Percentiles rank a stretch among this genome's conserved stretches.
Evolutionary conservation across 1,140 invertebrate species (phyloP).

Genomic region (Metopolophium dirhodum): DNA sequence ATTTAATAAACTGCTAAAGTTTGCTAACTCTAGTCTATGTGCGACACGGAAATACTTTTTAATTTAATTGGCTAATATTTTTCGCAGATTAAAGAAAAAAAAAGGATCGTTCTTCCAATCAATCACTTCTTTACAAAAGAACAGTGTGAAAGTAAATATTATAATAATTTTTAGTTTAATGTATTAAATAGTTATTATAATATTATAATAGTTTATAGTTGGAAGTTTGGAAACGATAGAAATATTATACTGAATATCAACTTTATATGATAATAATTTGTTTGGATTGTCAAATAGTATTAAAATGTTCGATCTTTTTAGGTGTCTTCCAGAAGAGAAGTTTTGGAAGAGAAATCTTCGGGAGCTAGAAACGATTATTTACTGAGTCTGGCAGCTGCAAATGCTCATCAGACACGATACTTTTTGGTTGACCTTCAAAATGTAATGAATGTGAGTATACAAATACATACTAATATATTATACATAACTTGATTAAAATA

Average conservation of each 20-base stretch:
- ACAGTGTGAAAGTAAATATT: slow-evolving; percentile 84
- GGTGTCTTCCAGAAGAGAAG: slow-evolving; percentile 86
- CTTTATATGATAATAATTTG: neutral
- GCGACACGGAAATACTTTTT: neutral
- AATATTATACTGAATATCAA: neutral
- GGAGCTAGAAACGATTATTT: slow-evolving; percentile 94
- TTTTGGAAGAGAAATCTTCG: slow-evolving; percentile 91
- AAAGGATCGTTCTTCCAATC: slow-evolving; percentile 96
- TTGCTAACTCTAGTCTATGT: neutral
- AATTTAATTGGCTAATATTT: slow-evolving; percentile 50
- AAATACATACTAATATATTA: neutral
- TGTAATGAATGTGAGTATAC: slow-evolving; percentile 75
- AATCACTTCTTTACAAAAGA: slow-evolving; percentile 93
- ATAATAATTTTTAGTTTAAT: neutral
- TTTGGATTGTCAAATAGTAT: neutral
- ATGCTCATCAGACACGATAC: slow-evolving; percentile 93
- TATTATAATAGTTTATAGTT: neutral
- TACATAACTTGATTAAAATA: neutral
- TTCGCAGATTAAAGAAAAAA: slow-evolving; percentile 88
- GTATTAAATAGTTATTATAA: neutral
- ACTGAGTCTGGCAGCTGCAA: slow-evolving; percentile 87
- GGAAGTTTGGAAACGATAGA: neutral
- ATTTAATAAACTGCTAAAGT: neutral
- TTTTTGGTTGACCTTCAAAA: slow-evolving; percentile 89
- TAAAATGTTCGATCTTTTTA: slow-evolving; percentile 61